Conservation (phyloP, 2,113 vertebrate species). For the Australoheros scitulus region DNA sequence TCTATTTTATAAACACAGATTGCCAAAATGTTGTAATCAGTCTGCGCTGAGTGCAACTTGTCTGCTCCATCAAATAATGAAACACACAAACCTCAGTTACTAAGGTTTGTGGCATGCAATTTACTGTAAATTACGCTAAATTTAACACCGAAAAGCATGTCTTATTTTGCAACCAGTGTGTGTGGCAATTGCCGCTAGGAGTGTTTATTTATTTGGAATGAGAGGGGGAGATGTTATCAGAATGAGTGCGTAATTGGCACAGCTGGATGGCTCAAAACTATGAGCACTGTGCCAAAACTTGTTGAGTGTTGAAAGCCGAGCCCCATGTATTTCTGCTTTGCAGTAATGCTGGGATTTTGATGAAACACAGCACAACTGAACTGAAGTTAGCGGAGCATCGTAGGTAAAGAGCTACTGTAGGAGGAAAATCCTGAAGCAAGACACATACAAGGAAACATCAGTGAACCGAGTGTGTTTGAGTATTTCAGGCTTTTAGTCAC, state of each 20-base stretch:
- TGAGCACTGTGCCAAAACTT: background rate
- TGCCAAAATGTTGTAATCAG: background rate
- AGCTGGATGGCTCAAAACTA: background rate
- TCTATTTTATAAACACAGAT: background rate
- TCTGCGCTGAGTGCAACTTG: background rate
- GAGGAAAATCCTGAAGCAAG: no score
- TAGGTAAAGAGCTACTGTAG: background rate
- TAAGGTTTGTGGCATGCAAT: background rate
- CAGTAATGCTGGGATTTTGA: background rate
- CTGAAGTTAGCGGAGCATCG: background rate
- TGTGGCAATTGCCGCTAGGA: background rate
- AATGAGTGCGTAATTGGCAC: background rate
- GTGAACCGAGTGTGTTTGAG: background rate
- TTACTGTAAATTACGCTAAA: background rate
- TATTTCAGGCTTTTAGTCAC: background rate
- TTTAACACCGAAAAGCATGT: background rate
- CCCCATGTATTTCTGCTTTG: background rate
- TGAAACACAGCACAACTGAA: background rate
- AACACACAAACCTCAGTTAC: background rate
- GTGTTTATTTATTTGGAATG: background rate
- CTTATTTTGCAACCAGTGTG: background rate
- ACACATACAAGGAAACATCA: no score
- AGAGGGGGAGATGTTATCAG: background rate
- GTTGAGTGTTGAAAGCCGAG: background rate
- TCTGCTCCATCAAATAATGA: slow-evolving; percentile 1